These are phyloP conservation scores for Athripsodes cinereus DNA, from an alignment of 2,888 invertebrate species.

Conservation along the genomic window DNA sequence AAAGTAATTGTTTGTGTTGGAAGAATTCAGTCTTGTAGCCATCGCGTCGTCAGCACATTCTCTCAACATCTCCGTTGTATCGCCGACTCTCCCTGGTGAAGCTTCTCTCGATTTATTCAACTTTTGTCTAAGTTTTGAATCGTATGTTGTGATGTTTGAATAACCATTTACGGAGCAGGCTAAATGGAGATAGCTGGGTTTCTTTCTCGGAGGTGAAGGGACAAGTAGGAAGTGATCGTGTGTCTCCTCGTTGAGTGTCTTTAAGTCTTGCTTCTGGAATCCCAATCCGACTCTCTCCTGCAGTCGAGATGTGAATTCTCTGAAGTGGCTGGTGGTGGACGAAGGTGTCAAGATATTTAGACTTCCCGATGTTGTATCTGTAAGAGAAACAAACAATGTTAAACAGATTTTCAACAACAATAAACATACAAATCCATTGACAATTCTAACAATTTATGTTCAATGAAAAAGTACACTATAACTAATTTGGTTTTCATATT, in stretches of 20 bases:
- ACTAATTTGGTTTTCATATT: too few relatives aligned
- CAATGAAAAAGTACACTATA: too few relatives aligned
- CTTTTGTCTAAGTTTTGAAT: constrained; percentile 71
- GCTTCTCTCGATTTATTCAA: constrained; percentile 66
- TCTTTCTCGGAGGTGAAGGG: constrained; percentile 53
- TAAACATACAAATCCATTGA: too few relatives aligned
- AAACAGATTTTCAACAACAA: too few relatives aligned
- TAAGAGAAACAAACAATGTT: too few relatives aligned
- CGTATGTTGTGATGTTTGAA: constrained; percentile 79
- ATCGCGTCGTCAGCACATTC: constrained; percentile 46
- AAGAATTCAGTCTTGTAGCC: constrained; percentile 43
- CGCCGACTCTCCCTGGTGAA: constrained; percentile 61
- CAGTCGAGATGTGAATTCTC: constrained; percentile 55
- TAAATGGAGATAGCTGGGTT: constrained; percentile 82
- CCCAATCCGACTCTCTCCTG: constrained; percentile 46
- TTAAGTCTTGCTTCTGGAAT: constrained; percentile 33
- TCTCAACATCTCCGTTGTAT: constrained; percentile 43
- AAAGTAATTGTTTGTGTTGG: constrained; percentile 40
- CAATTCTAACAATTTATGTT: too few relatives aligned
- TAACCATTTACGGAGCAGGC: constrained; percentile 90
- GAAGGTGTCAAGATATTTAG: constrained; percentile 57
- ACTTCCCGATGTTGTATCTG: constrained; percentile 58
- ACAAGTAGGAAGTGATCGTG: constrained; percentile 28
- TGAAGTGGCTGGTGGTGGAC: constrained; percentile 51
- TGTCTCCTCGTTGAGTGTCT: constrained; percentile 30